Percentiles rank a stretch among this genome's conserved stretches.
phyloP scores from a whole-genome alignment of 2,888 invertebrate species.

The Thera obeliscata region DNA sequence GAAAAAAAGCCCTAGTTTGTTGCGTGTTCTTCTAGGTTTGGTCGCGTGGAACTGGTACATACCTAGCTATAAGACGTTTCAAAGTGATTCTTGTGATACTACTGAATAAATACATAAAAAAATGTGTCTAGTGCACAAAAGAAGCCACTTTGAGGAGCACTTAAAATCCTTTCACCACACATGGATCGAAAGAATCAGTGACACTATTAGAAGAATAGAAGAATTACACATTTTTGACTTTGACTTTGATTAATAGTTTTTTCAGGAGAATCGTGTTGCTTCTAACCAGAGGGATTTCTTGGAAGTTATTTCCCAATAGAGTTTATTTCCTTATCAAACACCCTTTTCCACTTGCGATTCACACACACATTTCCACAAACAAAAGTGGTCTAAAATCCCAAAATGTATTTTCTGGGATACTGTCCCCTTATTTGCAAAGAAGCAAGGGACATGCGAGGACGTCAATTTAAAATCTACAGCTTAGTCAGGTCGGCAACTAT shows the following conservation, averaged over 20 bases:
- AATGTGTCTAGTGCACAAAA: too few species aligned
- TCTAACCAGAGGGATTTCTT: conserved; percentile 3
- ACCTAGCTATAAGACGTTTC: too few species aligned
- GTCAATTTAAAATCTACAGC: neutral
- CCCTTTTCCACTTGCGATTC: conserved; percentile 21
- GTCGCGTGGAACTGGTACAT: neutral
- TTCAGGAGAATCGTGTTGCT: neutral
- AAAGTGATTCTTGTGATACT: too few species aligned
- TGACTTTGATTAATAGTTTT: neutral
- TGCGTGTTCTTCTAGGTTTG: too few species aligned
- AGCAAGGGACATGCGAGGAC: neutral
- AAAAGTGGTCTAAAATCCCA: conserved; percentile 14
- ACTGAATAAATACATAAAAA: too few species aligned
- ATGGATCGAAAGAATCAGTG: too few species aligned
- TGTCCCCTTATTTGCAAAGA: conserved; percentile 6
- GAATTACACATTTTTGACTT: too few species aligned
- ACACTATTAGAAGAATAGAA: too few species aligned
- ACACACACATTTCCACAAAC: conserved; percentile 19
- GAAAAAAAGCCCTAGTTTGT: too few species aligned
- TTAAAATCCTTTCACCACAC: too few species aligned
- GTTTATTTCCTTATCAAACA: conserved; percentile 16
- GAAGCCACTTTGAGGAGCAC: too few species aligned
- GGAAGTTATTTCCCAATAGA: conserved; percentile 11
- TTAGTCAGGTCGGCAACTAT: too few species aligned
- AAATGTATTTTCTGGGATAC: conserved; percentile 15